Evolutionary conservation across 2,113 vertebrate species (phyloP).

Genomic region (Conger conger): DNA sequence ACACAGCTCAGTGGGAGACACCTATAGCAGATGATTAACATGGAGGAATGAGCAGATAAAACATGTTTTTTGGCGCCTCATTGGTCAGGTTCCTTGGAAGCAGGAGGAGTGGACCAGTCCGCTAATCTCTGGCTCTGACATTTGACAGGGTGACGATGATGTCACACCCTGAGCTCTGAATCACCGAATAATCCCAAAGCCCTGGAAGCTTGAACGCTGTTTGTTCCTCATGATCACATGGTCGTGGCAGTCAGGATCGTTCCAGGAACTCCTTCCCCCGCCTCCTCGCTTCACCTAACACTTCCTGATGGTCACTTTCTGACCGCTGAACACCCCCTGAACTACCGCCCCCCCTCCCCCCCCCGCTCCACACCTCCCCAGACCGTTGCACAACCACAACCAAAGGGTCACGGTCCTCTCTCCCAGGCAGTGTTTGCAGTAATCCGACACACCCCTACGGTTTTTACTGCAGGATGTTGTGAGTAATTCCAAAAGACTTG

Average conservation of each 20-base stretch:
- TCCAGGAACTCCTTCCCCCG: background rate
- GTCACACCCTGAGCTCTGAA: background rate
- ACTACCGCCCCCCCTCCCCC: too few relatives aligned
- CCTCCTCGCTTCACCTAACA: background rate
- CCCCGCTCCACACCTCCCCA: background rate
- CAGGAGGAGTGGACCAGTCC: background rate
- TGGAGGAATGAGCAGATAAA: background rate
- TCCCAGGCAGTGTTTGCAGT: background rate
- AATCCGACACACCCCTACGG: background rate
- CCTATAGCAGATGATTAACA: background rate
- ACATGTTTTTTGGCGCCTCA: background rate
- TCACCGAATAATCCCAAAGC: background rate
- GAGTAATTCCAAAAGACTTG: background rate
- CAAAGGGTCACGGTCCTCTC: background rate
- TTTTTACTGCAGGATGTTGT: slow-evolving; percentile 7
- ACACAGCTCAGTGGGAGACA: background rate
- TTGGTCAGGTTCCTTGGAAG: background rate
- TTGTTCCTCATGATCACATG: background rate
- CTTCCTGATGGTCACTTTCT: background rate
- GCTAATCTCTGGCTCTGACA: background rate
- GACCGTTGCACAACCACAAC: background rate
- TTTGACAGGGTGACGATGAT: background rate
- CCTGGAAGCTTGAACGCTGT: background rate
- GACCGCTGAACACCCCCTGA: too few relatives aligned
- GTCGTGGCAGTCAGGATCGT: background rate